These are phyloP conservation scores for Neolamprologus sp. DNA, from an alignment of 2,113 vertebrate species.

Conservation along the genomic window DNA sequence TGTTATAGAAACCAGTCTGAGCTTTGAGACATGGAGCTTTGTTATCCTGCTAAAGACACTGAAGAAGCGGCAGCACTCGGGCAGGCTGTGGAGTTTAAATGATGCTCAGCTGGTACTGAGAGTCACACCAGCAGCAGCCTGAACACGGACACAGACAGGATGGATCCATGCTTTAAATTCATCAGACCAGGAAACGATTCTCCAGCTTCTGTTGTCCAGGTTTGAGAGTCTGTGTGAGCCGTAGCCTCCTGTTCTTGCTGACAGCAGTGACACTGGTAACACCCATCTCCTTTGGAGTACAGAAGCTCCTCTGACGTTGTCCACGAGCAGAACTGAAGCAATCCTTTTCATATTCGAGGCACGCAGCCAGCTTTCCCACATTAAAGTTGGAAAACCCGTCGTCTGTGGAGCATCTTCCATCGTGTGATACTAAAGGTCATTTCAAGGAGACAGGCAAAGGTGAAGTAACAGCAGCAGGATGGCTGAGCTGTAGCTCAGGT, in stretches of 20 bases:
- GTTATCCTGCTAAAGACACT: not conserved
- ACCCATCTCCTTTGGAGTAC: not conserved
- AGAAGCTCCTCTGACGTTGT: not conserved
- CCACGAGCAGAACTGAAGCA: not conserved
- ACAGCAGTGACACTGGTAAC: not conserved
- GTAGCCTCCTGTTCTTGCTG: not conserved
- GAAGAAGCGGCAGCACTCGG: not conserved
- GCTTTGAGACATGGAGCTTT: not conserved
- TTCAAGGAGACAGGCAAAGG: not conserved
- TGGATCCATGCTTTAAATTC: not conserved
- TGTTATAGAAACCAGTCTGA: not conserved
- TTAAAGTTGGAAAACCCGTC: not conserved
- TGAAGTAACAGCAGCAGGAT: not conserved
- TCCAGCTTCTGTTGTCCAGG: not conserved
- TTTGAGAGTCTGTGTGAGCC: not conserved
- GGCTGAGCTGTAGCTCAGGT: no score
- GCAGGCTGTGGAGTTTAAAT: not conserved
- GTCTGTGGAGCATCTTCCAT: not conserved
- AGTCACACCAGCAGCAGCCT: not conserved
- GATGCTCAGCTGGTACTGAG: not conserved
- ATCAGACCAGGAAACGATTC: not conserved
- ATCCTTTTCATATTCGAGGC: not conserved
- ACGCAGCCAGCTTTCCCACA: not conserved
- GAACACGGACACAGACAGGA: not conserved
- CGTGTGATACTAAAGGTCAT: not conserved